Evolutionary conservation across 2,888 invertebrate species (phyloP), one percentile per base, ranked within the genome.

Genomic region (Hydriomena furcata): DNA sequence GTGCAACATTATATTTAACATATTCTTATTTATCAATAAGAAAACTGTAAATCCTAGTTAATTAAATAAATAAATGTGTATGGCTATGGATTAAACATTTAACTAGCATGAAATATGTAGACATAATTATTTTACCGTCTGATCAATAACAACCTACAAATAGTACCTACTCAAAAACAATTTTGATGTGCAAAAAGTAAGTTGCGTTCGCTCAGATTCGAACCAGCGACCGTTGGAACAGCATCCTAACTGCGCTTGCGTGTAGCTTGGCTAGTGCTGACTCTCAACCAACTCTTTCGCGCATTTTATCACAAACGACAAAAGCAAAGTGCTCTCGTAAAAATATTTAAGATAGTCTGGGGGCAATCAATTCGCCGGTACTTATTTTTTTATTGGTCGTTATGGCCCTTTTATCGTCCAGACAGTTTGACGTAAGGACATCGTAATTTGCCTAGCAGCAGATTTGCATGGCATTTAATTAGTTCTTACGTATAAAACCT

Each of bases 351-450:
- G 66, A 65, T 66, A 65, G 69, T 63, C 62, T 61, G 37, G 47
- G 35, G 58, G 71, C 67, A 75, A 79, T 79, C 77, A 76, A 76
- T 77, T 68, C 62, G 48, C 65, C 56, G 66, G 65, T 70, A 62
- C 71, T 77, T 63, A 64, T 56, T 61, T 60, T 71, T 73, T 79
- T 78, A 72, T 63, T 70, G 58, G 63, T 58, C 64, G 65, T 73
- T 68, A 73, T 10, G 28, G 23, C 28, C 32, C 48, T 46, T 58
- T 60, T 53, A 57, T 46, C 30, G 32, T 20, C 10, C 31, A 44
- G 59, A 50, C 55, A 51, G 48, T 47, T 51, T 54, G 49, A 38
- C 41, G 47, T 41, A 43, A 7, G 13, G 36, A 44, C 37, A 43
- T 44, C 45, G 41, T 46, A 13, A 43, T 37, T 34, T 38, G 24